Evolutionary conservation across 92 coral and sea anemone genomes (phyloP), one percentile per base, ranked within the genome.

Genomic region (Heliopora coerulea): DNA sequence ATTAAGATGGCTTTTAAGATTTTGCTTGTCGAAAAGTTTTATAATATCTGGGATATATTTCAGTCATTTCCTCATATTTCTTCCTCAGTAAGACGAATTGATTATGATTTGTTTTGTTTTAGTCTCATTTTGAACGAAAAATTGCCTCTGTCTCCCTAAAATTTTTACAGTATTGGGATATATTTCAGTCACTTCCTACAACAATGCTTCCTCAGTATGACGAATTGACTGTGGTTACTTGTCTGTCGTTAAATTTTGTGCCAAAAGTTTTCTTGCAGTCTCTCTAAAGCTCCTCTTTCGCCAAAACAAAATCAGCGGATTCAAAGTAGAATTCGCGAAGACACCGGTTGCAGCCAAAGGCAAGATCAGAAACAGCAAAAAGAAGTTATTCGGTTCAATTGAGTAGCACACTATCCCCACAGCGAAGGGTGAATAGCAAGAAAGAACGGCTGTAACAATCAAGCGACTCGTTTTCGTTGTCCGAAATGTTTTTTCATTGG

Each of bases 271-370:
- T 66, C 42, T 66, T 24, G 74, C 39, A 9, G 57, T 23, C n/a
- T 66, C 57, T 17, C 33, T 66, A 26, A 66, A 44, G 9, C 40
- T 48, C 39, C 24, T 66, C 74, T 48, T 66, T 44, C 74, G 39
- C 59, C 49, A 35, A 48, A 66, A 66, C 40, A 66, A 33, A 15
- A 66, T 19, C 24, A 66, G 21, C 0, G 74, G 74, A 14, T 27
- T 24, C 1, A 66, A 12, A 2, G 57, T 14, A n/a, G 74, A 66
- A 20, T 48, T 66, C 31, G 56, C 33, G 30, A 15, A 44, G 9
- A 66, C 34, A 21, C 40, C 58, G 25, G 21, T 64, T 40, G 37
- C 18, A 19, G 25, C 19, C 72, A 56, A 66, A 13, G 56, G 74
- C 3, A 12, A 23, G 20, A 66, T 24, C 4, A 10, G 24, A 31